Base-by-base conservation (phyloP, 2,888 invertebrate species). In the Eupeodes luniger region DNA sequence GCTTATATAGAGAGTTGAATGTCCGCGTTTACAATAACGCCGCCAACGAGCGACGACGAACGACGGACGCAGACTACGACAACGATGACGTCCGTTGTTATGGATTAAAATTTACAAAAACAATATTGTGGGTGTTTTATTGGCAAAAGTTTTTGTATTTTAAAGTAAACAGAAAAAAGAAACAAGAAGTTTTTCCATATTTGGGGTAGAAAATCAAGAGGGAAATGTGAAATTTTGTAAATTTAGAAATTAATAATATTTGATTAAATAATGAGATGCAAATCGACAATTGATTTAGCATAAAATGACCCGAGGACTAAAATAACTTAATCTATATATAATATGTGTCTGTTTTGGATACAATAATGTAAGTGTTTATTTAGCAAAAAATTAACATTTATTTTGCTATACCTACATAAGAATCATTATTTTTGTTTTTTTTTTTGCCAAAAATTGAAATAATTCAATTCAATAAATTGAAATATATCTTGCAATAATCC, bases 1-100 rank as follows among this genome's bases (percentile, higher is more conserved):
- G 53, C 19, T 40, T 59, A n/a, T 36, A 79, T 27, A 27, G 2
- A 27, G 72, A 81, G 85, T 85, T 85, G 85, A 85, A 85, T 77
- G 85, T 61, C 85, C 85, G 76, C 59, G 4, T 55, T 12, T 49
- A n/a, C 44, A 19, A 47, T 27, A 27, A 27, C 27, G 27, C 27
- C 27, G 27, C 27, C 27, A 27, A 27, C 27, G 3, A 3, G 27
- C 57, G 59, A 14, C n/a, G 51, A 12, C 51, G 34, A 6, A 6
- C 14, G 19, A 19, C 16, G 19, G 40, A 40, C 12, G 19, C 6
- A 40, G 40, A 40, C 5, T 6, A 11, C 6, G n/a, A 27, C 2
- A 3, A 27, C 27, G 27, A 27, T 3, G 27, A 27, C 19, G 12
- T 27, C 9, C 9, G 67, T 27, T 67, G 49, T 57, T 16, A 27